These are phyloP conservation scores for Gonioctena quinquepunctata DNA, from an alignment of 1,140 invertebrate genomes.

Conservation along the genomic window DNA sequence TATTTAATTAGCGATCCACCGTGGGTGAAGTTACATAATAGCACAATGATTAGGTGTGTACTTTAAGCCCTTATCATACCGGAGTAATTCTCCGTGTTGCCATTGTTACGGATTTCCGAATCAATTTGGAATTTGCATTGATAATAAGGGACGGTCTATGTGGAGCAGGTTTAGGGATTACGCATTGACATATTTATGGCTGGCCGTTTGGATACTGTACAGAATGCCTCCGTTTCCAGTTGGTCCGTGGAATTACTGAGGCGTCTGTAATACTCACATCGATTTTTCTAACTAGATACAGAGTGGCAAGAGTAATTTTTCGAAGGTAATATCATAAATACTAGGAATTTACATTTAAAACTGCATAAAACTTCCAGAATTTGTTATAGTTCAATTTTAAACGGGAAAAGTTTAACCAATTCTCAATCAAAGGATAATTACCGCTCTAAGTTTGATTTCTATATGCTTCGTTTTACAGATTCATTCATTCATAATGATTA, in stretches of 20 bases:
- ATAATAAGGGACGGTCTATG: neutral
- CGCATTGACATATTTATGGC: neutral
- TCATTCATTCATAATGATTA: too few species aligned
- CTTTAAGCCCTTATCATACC: neutral
- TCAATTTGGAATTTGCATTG: neutral
- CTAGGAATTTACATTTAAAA: too few species aligned
- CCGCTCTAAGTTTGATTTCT: too few species aligned
- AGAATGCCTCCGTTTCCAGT: neutral
- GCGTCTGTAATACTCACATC: too few species aligned
- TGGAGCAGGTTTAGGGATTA: neutral
- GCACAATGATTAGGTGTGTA: neutral
- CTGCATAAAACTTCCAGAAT: too few species aligned
- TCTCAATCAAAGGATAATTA: too few species aligned
- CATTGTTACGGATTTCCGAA: neutral
- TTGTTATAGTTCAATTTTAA: too few species aligned
- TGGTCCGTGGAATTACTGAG: neutral
- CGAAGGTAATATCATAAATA: too few species aligned
- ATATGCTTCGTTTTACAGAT: too few species aligned
- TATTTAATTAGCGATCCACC: neutral
- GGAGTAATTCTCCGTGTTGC: neutral
- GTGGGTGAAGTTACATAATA: neutral
- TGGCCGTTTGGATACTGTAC: neutral
- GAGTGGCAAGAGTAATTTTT: too few species aligned
- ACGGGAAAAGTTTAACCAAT: too few species aligned
- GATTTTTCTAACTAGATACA: too few species aligned